Evolutionary conservation across 2,113 vertebrate genomes (phyloP).

Genomic region (Hippolais icterina): DNA sequence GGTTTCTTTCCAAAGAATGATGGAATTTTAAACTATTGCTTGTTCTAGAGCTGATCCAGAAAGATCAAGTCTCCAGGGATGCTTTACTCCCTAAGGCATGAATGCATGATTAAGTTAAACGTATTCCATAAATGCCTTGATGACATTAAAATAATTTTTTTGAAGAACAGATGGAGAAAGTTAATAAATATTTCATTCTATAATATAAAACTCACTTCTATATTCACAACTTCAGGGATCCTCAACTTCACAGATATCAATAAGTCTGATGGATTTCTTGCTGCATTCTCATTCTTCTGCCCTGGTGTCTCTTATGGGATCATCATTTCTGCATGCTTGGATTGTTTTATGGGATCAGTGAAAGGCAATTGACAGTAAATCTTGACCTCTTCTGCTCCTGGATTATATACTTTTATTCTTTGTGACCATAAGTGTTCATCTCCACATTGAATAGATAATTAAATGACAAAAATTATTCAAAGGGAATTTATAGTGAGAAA

Average conservation of each 20-base stretch:
- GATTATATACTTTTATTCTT: slow-evolving; percentile 63
- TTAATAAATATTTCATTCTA: slow-evolving; percentile 69
- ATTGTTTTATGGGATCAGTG: slow-evolving; percentile 64
- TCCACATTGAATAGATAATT: slow-evolving; percentile 58
- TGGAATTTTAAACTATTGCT: slow-evolving; percentile 21
- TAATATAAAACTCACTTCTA: slow-evolving; percentile 65
- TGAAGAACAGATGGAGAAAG: slow-evolving; percentile 66
- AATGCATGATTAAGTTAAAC: slow-evolving; percentile 51
- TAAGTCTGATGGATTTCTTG: slow-evolving; percentile 65
- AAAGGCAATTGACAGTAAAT: slow-evolving; percentile 64
- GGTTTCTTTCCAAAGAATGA: neutral
- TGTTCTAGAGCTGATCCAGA: slow-evolving; percentile 46
- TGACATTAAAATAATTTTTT: slow-evolving; percentile 63
- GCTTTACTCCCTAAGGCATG: slow-evolving; percentile 10
- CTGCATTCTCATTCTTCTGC: slow-evolving; percentile 44
- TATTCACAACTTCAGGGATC: slow-evolving; percentile 66
- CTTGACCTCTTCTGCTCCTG: slow-evolving; percentile 51
- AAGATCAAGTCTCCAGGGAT: slow-evolving; percentile 6
- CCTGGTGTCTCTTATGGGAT: slow-evolving; percentile 36
- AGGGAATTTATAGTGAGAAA: slow-evolving; percentile 47
- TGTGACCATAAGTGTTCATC: slow-evolving; percentile 55
- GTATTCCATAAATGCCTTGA: slow-evolving; percentile 60
- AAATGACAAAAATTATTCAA: slow-evolving; percentile 66
- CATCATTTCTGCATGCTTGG: slow-evolving; percentile 64
- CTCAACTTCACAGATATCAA: slow-evolving; percentile 42